These are phyloP conservation scores for Onychostoma macrolepis DNA, from an alignment of 2,113 vertebrate genomes.

Conservation along the genomic window DNA sequence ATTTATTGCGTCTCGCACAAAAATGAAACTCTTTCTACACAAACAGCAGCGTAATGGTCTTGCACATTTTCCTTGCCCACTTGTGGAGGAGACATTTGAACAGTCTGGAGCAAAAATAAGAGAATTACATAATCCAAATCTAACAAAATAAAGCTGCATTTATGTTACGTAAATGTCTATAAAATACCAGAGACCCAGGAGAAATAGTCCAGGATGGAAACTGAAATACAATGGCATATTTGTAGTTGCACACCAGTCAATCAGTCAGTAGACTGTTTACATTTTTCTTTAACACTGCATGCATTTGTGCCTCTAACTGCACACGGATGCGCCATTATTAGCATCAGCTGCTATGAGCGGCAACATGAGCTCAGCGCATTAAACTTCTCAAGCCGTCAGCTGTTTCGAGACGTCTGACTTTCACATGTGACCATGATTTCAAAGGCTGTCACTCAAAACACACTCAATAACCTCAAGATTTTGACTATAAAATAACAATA, in stretches of 20 bases:
- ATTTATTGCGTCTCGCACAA: not conserved
- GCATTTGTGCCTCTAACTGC: not conserved
- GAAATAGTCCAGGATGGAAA: not conserved
- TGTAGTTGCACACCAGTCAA: not conserved
- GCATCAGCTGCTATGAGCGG: not conserved
- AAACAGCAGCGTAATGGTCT: not conserved
- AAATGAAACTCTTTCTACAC: not conserved
- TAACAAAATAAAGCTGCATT: not conserved
- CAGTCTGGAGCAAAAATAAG: not conserved
- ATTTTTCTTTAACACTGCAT: not conserved
- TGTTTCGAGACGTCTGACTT: not conserved
- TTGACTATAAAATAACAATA: not conserved
- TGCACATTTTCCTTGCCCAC: not conserved
- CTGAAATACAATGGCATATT: not conserved
- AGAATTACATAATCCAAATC: not conserved
- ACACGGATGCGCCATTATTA: not conserved
- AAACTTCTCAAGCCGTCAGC: not conserved
- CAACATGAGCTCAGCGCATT: constrained; percentile 7
- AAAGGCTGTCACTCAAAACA: not conserved
- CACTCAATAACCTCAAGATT: not conserved
- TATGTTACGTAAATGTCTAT: not conserved
- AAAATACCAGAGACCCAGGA: not conserved
- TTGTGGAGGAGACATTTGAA: not conserved
- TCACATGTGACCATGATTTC: not conserved
- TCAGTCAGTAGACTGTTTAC: not conserved